Percentiles rank a stretch among this genome's conserved stretches.
Evolutionary conservation across 2,113 vertebrate genomes (phyloP).

Genomic region (Pholis gunnellus): DNA sequence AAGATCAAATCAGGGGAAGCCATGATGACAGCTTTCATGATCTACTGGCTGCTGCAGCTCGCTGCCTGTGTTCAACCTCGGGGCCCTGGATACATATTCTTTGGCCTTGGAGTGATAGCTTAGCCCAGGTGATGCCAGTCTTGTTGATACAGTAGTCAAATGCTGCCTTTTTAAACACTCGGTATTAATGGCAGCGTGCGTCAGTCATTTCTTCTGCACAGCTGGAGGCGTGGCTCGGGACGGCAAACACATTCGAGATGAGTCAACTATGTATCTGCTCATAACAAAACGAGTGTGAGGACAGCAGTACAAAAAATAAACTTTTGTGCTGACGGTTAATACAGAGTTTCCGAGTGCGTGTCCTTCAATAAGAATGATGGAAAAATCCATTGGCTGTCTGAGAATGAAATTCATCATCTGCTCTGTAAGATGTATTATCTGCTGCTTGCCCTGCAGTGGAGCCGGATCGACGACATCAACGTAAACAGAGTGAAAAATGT

Average conservation of each 20-base stretch:
- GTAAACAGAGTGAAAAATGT: constrained; percentile 96
- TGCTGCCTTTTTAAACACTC: constrained; percentile 49
- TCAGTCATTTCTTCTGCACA: constrained; percentile 20
- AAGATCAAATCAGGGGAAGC: constrained; percentile 71
- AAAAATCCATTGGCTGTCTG: constrained; percentile 95
- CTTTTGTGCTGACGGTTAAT: constrained; percentile 53
- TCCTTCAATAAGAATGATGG: constrained; percentile 93
- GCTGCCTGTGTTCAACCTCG: constrained; percentile 43
- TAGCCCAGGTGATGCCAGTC: constrained; percentile 88
- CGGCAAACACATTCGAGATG: constrained; percentile 45
- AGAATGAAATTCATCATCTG: constrained; percentile 96
- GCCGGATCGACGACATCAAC: constrained; percentile 95
- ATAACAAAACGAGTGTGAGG: constrained; percentile 34
- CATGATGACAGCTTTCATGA: constrained; percentile 72
- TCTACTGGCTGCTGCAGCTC: constrained; percentile 63
- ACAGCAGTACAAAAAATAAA: constrained; percentile 25
- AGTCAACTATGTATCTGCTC: constrained; percentile 42
- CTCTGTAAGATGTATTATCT: constrained; percentile 97
- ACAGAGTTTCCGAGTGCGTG: constrained; percentile 58
- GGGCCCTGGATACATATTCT: constrained; percentile 54
- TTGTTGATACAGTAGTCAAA: constrained; percentile 92
- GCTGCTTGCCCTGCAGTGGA: constrained; percentile 90
- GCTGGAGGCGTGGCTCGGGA: constrained; percentile 16
- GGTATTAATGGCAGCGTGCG: constrained; percentile 8
- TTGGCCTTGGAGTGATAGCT: constrained; percentile 87